phyloP scores from a whole-genome alignment of 1,140 invertebrate genomes.

The Drosophila pandora region DNA sequence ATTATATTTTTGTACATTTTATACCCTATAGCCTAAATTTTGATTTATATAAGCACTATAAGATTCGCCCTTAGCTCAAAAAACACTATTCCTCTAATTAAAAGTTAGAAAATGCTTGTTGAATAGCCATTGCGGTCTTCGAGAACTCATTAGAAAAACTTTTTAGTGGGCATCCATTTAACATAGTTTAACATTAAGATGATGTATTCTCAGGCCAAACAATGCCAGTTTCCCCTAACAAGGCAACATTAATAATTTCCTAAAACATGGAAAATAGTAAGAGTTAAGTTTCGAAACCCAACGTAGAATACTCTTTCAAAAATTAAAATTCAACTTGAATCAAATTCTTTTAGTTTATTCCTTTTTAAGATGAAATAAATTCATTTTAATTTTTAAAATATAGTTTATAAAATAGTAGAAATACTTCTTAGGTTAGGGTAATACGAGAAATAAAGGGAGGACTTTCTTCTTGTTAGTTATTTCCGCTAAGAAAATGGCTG shows the following conservation, averaged over 20 bases:
- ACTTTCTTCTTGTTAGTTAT: conserved; percentile 72
- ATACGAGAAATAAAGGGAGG: conserved; percentile 8
- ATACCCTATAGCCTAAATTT: not conserved
- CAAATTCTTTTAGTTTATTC: no score
- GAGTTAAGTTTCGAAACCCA: no score
- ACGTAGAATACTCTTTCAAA: conserved; percentile 8
- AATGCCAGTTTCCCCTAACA: conserved; percentile 2
- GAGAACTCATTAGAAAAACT: conserved; percentile 29
- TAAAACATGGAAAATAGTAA: not conserved
- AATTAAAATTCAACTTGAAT: not conserved
- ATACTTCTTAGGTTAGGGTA: conserved; percentile 11
- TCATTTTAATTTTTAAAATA: no score
- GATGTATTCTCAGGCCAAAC: conserved; percentile 13
- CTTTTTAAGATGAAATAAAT: no score
- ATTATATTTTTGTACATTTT: conserved; percentile 27
- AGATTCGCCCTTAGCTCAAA: not conserved
- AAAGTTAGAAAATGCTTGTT: not conserved
- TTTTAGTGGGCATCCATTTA: conserved; percentile 8
- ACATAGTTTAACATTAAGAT: conserved; percentile 16
- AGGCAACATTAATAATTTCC: conserved; percentile 3
- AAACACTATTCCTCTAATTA: conserved; percentile 9
- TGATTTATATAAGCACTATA: not conserved
- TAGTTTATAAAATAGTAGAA: not conserved
- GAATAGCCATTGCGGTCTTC: not conserved
- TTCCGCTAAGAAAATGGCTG: conserved; percentile 72